phyloP scores from a whole-genome alignment of 2,888 invertebrate species.

The Cryptus armator region DNA sequence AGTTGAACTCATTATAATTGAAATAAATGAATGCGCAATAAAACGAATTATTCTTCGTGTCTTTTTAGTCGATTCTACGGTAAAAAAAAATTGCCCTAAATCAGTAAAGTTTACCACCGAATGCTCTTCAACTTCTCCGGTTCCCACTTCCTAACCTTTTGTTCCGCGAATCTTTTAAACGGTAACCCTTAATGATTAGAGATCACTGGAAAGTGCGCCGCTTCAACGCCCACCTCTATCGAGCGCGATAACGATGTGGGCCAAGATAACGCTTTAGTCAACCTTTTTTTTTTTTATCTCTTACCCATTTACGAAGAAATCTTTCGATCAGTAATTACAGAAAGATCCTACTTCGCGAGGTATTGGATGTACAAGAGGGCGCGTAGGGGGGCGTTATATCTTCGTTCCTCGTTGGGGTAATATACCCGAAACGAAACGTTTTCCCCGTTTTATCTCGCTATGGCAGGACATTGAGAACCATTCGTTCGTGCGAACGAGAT shows the following conservation, averaged over 20 bases:
- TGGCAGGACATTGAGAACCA: slow-evolving; percentile 7
- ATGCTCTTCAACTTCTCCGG: slow-evolving; percentile 27
- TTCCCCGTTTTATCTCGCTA: not conserved
- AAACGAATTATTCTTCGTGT: no score
- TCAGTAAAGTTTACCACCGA: slow-evolving; percentile 1
- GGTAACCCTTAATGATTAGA: slow-evolving; percentile 59
- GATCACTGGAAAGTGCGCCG: slow-evolving; percentile 15
- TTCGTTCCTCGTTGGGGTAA: slow-evolving; percentile 3
- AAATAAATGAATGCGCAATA: no score
- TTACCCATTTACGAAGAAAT: slow-evolving; percentile 59
- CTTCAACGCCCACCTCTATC: slow-evolving; percentile 18
- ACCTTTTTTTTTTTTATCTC: slow-evolving; percentile 59
- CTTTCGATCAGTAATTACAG: slow-evolving; percentile 67
- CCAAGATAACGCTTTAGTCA: slow-evolving; percentile 40
- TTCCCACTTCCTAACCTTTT: slow-evolving; percentile 30
- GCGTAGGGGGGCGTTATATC: not conserved
- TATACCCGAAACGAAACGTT: not conserved
- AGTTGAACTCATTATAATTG: no score
- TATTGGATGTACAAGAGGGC: slow-evolving; percentile 34
- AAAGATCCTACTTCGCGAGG: slow-evolving; percentile 19
- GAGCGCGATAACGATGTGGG: slow-evolving; percentile 29
- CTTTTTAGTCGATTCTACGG: no score
- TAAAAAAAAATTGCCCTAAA: not conserved
- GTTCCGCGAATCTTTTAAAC: slow-evolving; percentile 50
- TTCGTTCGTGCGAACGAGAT: slow-evolving; percentile 4